These are phyloP conservation scores for Nomada fucata DNA, from an alignment of 2,888 invertebrate species.

Conservation along the genomic window DNA sequence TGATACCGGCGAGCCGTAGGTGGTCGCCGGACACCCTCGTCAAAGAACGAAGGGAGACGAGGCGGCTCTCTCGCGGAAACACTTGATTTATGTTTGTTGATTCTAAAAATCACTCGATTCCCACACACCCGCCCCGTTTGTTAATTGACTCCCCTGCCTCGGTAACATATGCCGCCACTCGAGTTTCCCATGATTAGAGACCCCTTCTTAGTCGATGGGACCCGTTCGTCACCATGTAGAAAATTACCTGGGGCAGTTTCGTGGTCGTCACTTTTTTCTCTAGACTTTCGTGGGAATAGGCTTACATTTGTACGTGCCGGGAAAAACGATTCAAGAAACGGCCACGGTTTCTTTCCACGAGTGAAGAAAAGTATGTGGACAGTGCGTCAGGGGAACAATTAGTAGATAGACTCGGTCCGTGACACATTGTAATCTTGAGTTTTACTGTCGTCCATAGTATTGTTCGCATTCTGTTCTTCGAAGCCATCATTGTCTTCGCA, in stretches of 20 bases:
- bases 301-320: too few species aligned
- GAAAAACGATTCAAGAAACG: neutral
- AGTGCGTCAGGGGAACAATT: conserved; percentile 68
- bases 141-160: conserved; percentile 74
- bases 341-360: neutral
- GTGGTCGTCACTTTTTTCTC: neutral
- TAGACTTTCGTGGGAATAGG: neutral
- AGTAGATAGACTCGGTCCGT: conserved; percentile 64
- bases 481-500: conserved; percentile 71
- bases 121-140: conserved; percentile 71
- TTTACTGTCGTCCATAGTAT: conserved; percentile 54
- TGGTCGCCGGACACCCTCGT: conserved; percentile 56
- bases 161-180: conserved; percentile 77
- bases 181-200: conserved; percentile 76
- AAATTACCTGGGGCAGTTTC: conserved; percentile 18
- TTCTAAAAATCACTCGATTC: conserved; percentile 79
- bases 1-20: conserved; percentile 64
- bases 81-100: conserved; percentile 81
- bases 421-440: conserved; percentile 57
- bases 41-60: conserved; percentile 34
- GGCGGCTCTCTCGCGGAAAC: conserved; percentile 58
- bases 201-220: conserved; percentile 13
- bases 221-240: conserved; percentile 18
- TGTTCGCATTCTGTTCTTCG: conserved; percentile 60
- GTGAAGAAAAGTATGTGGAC: neutral